Percentiles rank a stretch among this genome's conserved stretches.
phyloP scores from a whole-genome alignment of 2,113 vertebrate genomes.

The Etheostoma spectabile region DNA sequence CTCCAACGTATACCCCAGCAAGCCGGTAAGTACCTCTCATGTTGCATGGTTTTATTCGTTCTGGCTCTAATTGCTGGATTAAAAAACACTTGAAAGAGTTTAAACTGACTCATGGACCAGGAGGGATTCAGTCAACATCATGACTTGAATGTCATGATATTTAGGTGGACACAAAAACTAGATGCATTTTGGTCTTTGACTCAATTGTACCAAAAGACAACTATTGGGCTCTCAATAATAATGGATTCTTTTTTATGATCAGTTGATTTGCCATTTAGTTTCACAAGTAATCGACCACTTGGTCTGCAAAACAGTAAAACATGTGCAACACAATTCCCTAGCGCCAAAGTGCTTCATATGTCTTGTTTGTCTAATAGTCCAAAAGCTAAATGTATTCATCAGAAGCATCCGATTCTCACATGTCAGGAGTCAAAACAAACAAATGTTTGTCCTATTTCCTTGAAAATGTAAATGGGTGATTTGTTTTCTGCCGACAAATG shows the following conservation, averaged over 20 bases:
- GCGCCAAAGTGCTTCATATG: not conserved
- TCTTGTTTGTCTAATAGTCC: not conserved
- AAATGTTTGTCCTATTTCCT: not conserved
- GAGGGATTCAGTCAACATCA: not conserved
- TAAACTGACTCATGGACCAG: not conserved
- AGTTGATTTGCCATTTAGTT: not conserved
- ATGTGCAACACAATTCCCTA: too few species aligned
- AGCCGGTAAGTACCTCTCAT: constrained; percentile 86
- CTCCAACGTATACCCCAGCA: constrained; percentile 92
- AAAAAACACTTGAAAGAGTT: not conserved
- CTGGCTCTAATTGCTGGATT: not conserved
- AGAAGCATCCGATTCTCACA: too few species aligned
- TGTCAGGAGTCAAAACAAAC: not conserved
- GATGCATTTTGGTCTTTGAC: not conserved
- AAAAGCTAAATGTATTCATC: not conserved
- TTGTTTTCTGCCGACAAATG: not conserved
- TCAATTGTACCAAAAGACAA: not conserved
- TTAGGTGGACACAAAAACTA: not conserved
- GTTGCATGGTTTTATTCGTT: not conserved
- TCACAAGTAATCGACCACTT: not conserved
- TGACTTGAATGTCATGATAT: not conserved
- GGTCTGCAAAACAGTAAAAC: not conserved
- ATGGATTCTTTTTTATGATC: too few species aligned
- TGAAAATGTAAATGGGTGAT: not conserved
- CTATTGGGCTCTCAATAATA: not conserved